Evolutionary conservation across 1,140 invertebrate genomes (phyloP), one percentile per base, ranked within the genome.

Genomic region (Chironomus striatipennis): DNA sequence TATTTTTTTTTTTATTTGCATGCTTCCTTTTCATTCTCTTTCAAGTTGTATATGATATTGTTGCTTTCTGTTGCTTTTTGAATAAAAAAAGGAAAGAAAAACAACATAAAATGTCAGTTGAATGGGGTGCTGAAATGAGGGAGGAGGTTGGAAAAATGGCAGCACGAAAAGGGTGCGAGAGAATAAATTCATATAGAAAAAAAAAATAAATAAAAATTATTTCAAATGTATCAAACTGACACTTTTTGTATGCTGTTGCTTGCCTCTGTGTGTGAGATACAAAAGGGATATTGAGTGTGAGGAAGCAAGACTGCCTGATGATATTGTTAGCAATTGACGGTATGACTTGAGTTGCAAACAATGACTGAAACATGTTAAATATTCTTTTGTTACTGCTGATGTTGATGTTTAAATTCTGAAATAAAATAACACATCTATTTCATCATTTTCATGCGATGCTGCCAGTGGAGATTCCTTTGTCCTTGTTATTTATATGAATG

Each of bases 291-390:
- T 34, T 34, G 24, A 34, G 24, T 34, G 24, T 34, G 24, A 47
- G 43, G 15, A 1, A 2, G 24, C 24, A 7, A 12, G 43, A 47
- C 12, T 57, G n/a, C 12, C 47, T 57, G 47, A 57, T 10, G n/a
- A 57, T n/a, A 57, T 57, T 57, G 47, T 57, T 57, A 57, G n/a
- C 47, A 57, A 57, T 57, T 57, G 47, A n/a, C n/a, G 47, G n/a
- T 57, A 57, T 57, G 47, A n/a, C n/a, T 57, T 57, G 47, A 57
- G 47, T 57, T 15, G 24, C 12, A 57, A 57, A 57, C 47, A 57
- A 57, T 57, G n/a, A 57, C 24, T 1, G 24, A 34, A 34, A 34
- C 24, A 34, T 34, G 24, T 34, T 34, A 34, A 34, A 34, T 34
- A 34, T 34, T 34, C 24, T 34, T 34, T 34, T 34, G 24, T 34